Conservation (phyloP, 2,113 vertebrate species). For the Pomatorhinus ruficollis region DNA sequence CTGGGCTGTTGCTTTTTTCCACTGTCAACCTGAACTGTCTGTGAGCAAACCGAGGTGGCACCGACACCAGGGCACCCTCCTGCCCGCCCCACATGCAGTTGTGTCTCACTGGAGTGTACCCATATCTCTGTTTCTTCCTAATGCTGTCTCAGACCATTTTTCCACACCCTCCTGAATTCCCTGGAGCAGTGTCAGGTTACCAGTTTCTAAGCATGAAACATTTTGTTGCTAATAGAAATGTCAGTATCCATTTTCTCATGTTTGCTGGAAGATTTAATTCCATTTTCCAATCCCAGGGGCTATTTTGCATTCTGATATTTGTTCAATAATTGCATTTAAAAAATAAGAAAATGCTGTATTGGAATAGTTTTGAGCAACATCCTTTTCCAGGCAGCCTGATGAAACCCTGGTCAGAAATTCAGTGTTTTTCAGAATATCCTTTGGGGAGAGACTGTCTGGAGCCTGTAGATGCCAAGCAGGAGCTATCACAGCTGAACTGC, state of each 20-base stretch:
- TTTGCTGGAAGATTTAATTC: conserved; percentile 55
- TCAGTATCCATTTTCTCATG: conserved; percentile 31
- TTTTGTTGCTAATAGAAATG: conserved; percentile 57
- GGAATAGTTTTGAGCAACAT: background rate
- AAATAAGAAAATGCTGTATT: background rate
- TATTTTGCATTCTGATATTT: conserved; percentile 42
- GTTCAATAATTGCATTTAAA: conserved; percentile 30
- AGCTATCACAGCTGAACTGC: background rate
- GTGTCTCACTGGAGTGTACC: background rate
- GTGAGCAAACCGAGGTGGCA: rapidly evolving
- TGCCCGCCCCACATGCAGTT: background rate
- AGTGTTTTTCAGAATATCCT: background rate
- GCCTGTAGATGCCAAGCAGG: background rate
- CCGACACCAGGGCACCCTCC: rapidly evolving
- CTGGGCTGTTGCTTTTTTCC: background rate
- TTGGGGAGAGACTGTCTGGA: conserved; percentile 30
- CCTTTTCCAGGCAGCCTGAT: background rate
- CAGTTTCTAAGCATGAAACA: conserved; percentile 17
- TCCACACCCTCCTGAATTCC: conserved; percentile 6
- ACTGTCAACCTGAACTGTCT: background rate
- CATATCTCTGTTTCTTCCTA: background rate
- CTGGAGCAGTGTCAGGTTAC: background rate
- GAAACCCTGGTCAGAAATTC: background rate
- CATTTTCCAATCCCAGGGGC: conserved; percentile 10
- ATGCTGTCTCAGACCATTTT: background rate